Base-by-base conservation (phyloP, 2,888 invertebrate genomes). In the Rhodophaea formosa region DNA sequence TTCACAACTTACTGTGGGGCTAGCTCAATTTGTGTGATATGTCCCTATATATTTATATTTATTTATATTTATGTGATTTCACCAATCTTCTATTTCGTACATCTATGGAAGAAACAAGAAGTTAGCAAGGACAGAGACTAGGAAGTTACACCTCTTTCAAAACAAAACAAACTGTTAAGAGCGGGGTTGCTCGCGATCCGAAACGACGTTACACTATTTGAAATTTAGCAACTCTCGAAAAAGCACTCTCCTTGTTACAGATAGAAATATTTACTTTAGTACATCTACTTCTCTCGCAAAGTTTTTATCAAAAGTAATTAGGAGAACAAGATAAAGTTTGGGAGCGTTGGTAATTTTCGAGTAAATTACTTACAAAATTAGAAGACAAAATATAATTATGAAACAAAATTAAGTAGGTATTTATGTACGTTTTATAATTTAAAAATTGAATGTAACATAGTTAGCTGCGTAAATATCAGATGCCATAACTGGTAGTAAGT, bases 141-240 rank as follows among this genome's bases (percentile, higher is more conserved):
- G 53, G 47, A 47, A 59, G 64, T 63, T 68, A 54, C 45, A 54
- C 54, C 61, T 62, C 60, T 58, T 62, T 55, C 46, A 52, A 56
- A 45, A 54, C 45, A 51, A 58, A 51, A 54, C 54, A 35, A 52
- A 46, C 46, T 47, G 29, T 30, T 16, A 35, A 12, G 14, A 30
- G 14, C 30, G 23, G 15, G 3, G 49, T 32, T 51, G 16, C n/a
- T 49, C 49, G 32, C 32, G 32, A 51, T 51, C 29, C 51, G 32
- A 51, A 51, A 51, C 51, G 29, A 35, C 32, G 32, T 51, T 35
- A 51, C 51, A 51, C 51, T 35, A 51, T 51, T 51, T 51, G 10
- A 10, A 51, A 51, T 51, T 51, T 51, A 51, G 15, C 32, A n/a
- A 35, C 35, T 8, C 15, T 35, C 15, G 14, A 12, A 8, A 51